Conservation (phyloP, 1,140 invertebrate genomes). For the Stegodyphus dumicola region DNA sequence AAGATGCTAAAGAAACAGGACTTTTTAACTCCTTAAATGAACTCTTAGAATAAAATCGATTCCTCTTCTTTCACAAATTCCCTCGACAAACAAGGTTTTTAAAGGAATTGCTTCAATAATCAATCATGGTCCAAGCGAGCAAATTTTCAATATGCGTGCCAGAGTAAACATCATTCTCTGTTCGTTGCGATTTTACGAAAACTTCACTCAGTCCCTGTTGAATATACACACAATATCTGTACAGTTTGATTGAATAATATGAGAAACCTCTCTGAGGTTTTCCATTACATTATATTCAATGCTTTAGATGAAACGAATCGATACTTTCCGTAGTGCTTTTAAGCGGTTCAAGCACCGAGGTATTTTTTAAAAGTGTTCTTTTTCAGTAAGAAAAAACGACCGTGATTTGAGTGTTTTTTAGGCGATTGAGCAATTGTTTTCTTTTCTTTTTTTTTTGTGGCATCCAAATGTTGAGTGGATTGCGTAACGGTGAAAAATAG, state of each 20-base stretch:
- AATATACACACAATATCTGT: constrained; percentile 20
- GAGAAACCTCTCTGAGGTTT: constrained; percentile 27
- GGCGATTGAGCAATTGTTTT: too few species aligned
- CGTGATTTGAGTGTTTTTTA: too few species aligned
- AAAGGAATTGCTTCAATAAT: constrained; percentile 34
- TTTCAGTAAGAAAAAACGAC: too few species aligned
- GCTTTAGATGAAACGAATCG: constrained; percentile 37
- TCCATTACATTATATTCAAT: constrained; percentile 29
- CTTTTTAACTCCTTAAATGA: too few species aligned
- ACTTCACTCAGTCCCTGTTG: constrained; percentile 13
- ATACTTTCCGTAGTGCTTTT: neutral
- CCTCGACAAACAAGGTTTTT: neutral
- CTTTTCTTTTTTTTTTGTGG: too few species aligned
- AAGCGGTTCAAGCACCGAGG: too few species aligned
- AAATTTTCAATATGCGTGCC: constrained; percentile 19
- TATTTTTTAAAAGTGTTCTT: too few species aligned
- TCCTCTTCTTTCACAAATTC: neutral
- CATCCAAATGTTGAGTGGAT: too few species aligned
- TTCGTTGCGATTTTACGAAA: neutral
- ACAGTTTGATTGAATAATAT: constrained; percentile 26
- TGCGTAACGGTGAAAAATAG: too few species aligned
- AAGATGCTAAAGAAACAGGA: too few species aligned
- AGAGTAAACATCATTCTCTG: constrained; percentile 25
- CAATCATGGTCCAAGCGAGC: constrained; percentile 14
- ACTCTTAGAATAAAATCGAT: constrained; percentile 7